phyloP scores from a whole-genome alignment of 2,888 invertebrate genomes.

The Drosophila koepferae region DNA sequence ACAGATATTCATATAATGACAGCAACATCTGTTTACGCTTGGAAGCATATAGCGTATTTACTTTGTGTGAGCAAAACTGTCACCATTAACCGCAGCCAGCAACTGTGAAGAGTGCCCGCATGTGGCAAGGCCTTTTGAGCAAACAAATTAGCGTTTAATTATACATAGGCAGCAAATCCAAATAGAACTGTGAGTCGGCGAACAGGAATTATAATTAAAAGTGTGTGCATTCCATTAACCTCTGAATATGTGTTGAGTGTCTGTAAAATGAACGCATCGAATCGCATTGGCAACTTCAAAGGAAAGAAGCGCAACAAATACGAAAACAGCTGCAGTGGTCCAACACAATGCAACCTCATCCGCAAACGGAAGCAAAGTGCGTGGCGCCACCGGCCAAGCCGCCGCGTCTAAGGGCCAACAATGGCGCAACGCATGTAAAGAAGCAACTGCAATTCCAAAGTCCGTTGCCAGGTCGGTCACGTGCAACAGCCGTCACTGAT shows the following conservation, averaged over 20 bases:
- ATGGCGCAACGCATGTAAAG: slow-evolving; percentile 43
- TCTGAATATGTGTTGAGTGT: slow-evolving; percentile 53
- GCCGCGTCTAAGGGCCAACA: slow-evolving; percentile 46
- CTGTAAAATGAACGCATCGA: slow-evolving; percentile 49
- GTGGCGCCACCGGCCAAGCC: slow-evolving; percentile 54
- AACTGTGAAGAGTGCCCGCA: slow-evolving; percentile 52
- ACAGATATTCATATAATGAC: slow-evolving; percentile 7
- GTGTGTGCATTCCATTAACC: slow-evolving; percentile 30
- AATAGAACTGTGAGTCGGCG: slow-evolving; percentile 17
- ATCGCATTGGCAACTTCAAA: slow-evolving; percentile 14
- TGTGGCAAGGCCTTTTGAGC: slow-evolving; percentile 48
- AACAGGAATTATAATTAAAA: slow-evolving; percentile 15
- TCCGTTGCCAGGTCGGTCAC: slow-evolving; percentile 67
- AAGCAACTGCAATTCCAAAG: slow-evolving; percentile 81
- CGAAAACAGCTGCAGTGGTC: slow-evolving; percentile 19
- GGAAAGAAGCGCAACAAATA: slow-evolving; percentile 36
- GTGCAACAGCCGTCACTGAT: slow-evolving; percentile 32
- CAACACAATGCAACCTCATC: slow-evolving; percentile 60
- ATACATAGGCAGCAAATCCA: slow-evolving; percentile 50
- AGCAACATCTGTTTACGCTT: slow-evolving; percentile 66
- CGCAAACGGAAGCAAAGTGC: slow-evolving; percentile 43
- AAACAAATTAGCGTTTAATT: slow-evolving; percentile 74
- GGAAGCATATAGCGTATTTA: slow-evolving; percentile 64
- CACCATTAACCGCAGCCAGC: slow-evolving; percentile 63
- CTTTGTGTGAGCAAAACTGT: slow-evolving; percentile 69